Evolutionary conservation across 2,797 vertebrate species (phyloP).

Genomic region (Pteronotus mesoamericanus): DNA sequence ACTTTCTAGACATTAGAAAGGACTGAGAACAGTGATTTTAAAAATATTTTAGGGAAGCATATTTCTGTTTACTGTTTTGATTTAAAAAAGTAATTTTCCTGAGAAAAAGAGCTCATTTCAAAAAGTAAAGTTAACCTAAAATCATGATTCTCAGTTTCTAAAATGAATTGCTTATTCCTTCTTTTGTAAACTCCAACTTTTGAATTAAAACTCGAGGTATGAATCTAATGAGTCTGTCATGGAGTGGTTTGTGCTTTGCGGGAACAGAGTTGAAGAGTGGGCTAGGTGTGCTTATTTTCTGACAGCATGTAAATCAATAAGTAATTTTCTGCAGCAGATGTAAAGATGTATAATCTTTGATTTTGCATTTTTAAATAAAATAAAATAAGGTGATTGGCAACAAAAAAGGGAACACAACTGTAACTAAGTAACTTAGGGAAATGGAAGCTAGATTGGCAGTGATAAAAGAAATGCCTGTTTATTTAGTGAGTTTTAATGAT

Average conservation of each 20-base stretch:
- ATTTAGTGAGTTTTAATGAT: neutral
- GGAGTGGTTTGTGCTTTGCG: neutral
- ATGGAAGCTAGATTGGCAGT: neutral
- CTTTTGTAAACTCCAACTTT: neutral
- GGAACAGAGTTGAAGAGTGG: neutral
- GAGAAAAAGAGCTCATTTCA: neutral
- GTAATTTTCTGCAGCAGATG: conserved; percentile 20
- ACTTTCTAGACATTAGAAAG: neutral
- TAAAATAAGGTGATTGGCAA: conserved; percentile 4
- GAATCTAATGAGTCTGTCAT: neutral
- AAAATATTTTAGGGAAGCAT: neutral
- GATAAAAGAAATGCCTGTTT: neutral
- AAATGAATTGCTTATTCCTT: neutral
- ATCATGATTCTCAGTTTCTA: neutral
- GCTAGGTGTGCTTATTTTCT: conserved; percentile 30
- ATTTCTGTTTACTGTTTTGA: neutral
- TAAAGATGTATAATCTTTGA: conserved; percentile 35
- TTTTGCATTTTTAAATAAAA: conserved; percentile 49
- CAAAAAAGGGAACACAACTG: neutral
- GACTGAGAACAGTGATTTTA: neutral
- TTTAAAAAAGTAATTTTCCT: neutral
- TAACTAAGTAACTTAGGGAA: conserved; percentile 34
- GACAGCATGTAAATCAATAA: conserved; percentile 38
- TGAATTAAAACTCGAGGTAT: neutral
- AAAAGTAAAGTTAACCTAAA: conserved; percentile 20